Conservation (phyloP, 2,113 vertebrate species). For the Deroptyus accipitrinus region DNA sequence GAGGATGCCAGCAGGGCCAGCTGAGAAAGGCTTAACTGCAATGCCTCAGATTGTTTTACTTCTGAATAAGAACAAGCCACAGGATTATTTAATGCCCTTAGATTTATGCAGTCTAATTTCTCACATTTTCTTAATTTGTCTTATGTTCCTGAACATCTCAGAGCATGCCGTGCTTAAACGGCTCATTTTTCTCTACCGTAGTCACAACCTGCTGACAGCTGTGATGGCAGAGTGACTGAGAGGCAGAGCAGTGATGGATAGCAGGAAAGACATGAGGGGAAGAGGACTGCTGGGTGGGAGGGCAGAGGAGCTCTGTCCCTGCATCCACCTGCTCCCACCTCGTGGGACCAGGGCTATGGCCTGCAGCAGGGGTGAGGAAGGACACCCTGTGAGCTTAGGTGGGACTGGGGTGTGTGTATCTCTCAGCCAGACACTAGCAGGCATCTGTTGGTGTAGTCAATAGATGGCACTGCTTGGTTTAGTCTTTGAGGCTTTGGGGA, state of each 20-base stretch:
- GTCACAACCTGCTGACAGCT: background rate
- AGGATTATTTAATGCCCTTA: background rate
- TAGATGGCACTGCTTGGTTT: slow-evolving; percentile 47
- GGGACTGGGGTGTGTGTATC: accelerated
- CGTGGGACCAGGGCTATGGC: no score
- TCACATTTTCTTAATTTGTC: slow-evolving; percentile 15
- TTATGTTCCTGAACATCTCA: background rate
- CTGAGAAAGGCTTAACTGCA: background rate
- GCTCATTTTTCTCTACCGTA: background rate
- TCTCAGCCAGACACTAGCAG: background rate
- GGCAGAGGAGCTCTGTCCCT: background rate
- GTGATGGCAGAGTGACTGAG: background rate
- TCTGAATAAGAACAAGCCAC: background rate
- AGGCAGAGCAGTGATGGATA: background rate
- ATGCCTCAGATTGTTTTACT: background rate
- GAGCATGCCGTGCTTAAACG: background rate
- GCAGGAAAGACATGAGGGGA: background rate
- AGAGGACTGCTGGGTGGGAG: background rate
- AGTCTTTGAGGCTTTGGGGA: accelerated
- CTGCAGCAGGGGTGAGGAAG: background rate
- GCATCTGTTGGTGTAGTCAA: background rate
- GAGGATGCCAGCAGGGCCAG: background rate
- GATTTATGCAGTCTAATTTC: slow-evolving; percentile 43
- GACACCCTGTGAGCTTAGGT: accelerated
- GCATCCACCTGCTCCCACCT: background rate